These are phyloP conservation scores for Lutraria lutraria DNA, from an alignment of 2,888 invertebrate species.

Conservation along the genomic window DNA sequence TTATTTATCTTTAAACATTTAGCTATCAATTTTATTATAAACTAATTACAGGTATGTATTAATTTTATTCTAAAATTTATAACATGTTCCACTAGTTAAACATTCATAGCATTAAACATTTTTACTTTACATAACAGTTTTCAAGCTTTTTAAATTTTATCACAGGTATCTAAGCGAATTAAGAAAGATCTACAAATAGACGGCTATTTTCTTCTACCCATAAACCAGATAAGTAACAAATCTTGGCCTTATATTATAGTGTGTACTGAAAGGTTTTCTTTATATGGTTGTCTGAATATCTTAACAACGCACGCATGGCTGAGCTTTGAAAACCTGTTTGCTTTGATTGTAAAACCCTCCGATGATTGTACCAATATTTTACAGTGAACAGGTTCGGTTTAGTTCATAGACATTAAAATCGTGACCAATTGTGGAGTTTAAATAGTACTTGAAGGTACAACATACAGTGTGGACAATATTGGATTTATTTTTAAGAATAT, in stretches of 20 bases:
- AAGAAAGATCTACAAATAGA: no score
- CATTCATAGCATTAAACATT: no score
- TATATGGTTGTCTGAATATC: conserved; percentile 37
- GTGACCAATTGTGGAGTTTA: neutral
- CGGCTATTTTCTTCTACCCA: neutral
- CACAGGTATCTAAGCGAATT: no score
- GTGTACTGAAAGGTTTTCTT: neutral
- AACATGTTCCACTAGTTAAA: no score
- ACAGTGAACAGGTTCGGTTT: conserved; percentile 17
- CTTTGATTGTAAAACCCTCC: conserved; percentile 20
- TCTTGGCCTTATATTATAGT: no score
- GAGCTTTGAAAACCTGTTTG: conserved; percentile 59
- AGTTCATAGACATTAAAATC: neutral
- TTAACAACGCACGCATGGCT: conserved; percentile 51
- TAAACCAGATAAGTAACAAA: neutral
- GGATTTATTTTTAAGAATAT: neutral
- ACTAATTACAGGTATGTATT: no score
- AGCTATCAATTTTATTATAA: no score
- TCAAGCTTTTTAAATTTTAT: no score
- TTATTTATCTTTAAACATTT: no score
- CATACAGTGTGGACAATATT: neutral
- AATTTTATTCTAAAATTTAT: no score
- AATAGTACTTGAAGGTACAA: neutral
- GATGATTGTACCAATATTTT: conserved; percentile 5
- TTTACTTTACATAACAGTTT: no score